A percentile compares a stretch with the other conserved stretches of the same genome.
phyloP scores from a whole-genome alignment of 1,140 invertebrate species.

The Tetranychus cinnabarinus region DNA sequence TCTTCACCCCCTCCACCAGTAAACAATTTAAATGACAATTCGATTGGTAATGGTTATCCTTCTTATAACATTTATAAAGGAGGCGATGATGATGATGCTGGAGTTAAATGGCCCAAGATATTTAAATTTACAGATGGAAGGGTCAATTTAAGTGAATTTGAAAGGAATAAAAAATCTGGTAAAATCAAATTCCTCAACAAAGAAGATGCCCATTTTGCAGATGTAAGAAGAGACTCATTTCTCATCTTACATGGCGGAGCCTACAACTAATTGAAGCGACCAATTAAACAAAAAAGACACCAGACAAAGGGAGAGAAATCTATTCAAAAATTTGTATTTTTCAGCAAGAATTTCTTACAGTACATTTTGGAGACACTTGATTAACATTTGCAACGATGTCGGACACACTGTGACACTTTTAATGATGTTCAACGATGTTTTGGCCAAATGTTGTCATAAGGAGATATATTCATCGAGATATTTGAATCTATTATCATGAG shows the following conservation, averaged over 20 bases:
- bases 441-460: too few species aligned
- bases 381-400: too few species aligned
- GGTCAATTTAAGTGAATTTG: conserved; percentile 25
- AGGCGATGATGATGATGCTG: conserved; percentile 1
- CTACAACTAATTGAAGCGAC: background rate
- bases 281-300: background rate
- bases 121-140: conserved; percentile 11
- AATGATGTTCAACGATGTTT: too few species aligned
- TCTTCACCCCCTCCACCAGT: background rate
- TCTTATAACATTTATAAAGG: conserved; percentile 2
- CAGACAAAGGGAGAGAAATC: too few species aligned
- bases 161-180: conserved; percentile 33
- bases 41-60: conserved; percentile 3
- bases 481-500: too few species aligned
- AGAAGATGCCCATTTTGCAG: background rate
- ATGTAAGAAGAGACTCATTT: conserved; percentile 10
- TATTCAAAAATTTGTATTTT: too few species aligned
- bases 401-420: too few species aligned
- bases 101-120: conserved; percentile 3
- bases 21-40: background rate
- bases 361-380: too few species aligned
- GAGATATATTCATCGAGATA: too few species aligned
- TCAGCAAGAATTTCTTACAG: too few species aligned
- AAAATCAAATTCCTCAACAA: conserved; percentile 33
- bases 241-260: conserved; percentile 12